A percentile compares a stretch with the other conserved stretches of the same genome.
These are phyloP conservation scores for Hydrocynus forskahlii DNA, from an alignment of 2,797 vertebrate genomes.

Conservation along the genomic window DNA sequence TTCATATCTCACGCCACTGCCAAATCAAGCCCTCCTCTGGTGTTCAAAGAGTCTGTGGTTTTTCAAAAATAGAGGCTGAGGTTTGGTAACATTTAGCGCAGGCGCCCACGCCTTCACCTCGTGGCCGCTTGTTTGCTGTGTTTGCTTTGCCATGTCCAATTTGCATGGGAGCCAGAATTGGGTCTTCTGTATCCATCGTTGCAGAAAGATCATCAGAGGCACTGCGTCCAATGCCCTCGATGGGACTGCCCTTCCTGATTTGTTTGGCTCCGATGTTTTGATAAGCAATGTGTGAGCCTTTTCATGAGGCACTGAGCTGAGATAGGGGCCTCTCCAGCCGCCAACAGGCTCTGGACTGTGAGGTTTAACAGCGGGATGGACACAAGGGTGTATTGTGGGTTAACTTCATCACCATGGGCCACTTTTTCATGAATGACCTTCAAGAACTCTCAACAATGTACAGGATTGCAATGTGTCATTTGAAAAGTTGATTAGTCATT, in stretches of 20 bases:
- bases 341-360: constrained; percentile 20
- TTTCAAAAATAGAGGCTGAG: constrained; percentile 47
- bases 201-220: constrained; percentile 30
- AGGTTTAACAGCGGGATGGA: constrained; percentile 18
- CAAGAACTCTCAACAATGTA: too few relatives aligned
- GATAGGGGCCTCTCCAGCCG: constrained; percentile 45
- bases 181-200: background rate
- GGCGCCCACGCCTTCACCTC: constrained; percentile 23
- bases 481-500: background rate
- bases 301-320: constrained; percentile 11
- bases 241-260: constrained; percentile 10
- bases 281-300: constrained; percentile 33
- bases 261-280: constrained; percentile 26
- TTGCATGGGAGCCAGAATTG: constrained; percentile 46
- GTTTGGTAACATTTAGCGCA: constrained; percentile 58
- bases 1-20: background rate
- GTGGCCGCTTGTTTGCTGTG: constrained; percentile 4
- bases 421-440: background rate
- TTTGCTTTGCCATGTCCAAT: constrained; percentile 40
- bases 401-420: constrained; percentile 32
- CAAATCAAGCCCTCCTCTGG: constrained; percentile 22
- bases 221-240: background rate
- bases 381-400: constrained; percentile 53
- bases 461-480: background rate
- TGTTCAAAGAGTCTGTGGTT: constrained; percentile 45